A percentile compares a stretch with the other conserved stretches of the same genome.
phyloP scores from a whole-genome alignment of 2,797 vertebrate species.

The Huso huso region DNA sequence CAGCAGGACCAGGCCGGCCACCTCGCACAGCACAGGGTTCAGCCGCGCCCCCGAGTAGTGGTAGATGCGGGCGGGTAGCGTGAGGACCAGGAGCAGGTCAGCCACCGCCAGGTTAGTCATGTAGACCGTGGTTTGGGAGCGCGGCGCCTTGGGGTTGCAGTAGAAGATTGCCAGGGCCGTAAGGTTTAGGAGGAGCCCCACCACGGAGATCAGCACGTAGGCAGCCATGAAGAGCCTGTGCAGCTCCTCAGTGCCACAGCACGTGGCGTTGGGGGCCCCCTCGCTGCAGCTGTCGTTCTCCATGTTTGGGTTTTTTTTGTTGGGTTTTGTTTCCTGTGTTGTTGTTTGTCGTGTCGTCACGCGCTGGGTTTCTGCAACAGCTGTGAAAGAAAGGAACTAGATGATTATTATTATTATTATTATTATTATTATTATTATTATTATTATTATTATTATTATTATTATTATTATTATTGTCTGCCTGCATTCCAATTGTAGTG shows the following conservation, averaged over 20 bases:
- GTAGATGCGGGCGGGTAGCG: slow-evolving; percentile 50
- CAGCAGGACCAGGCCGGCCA: slow-evolving; percentile 42
- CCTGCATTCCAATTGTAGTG: no score
- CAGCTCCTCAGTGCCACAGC: background rate
- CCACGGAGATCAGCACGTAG: slow-evolving; percentile 37
- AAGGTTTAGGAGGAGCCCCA: slow-evolving; percentile 46
- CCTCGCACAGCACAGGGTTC: slow-evolving; percentile 27
- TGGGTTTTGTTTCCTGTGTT: no score
- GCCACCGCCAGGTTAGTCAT: slow-evolving; percentile 58
- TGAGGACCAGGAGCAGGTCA: slow-evolving; percentile 49
- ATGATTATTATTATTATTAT: no score
- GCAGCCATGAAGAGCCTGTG: slow-evolving; percentile 20
- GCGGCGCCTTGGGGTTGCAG: slow-evolving; percentile 22
- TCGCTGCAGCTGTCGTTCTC: background rate
- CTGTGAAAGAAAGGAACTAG: no score
- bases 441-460: no score
- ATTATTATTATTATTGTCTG: no score
- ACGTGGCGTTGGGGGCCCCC: slow-evolving; percentile 7
- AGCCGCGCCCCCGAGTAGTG: slow-evolving; percentile 17
- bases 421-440: no score
- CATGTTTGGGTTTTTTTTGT: no score
- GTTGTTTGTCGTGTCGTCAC: no score
- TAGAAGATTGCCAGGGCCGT: slow-evolving; percentile 48
- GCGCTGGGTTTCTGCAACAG: no score
- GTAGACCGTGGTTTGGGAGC: slow-evolving; percentile 53